phyloP scores from a whole-genome alignment of 2,888 invertebrate genomes.

The Automeris io region DNA sequence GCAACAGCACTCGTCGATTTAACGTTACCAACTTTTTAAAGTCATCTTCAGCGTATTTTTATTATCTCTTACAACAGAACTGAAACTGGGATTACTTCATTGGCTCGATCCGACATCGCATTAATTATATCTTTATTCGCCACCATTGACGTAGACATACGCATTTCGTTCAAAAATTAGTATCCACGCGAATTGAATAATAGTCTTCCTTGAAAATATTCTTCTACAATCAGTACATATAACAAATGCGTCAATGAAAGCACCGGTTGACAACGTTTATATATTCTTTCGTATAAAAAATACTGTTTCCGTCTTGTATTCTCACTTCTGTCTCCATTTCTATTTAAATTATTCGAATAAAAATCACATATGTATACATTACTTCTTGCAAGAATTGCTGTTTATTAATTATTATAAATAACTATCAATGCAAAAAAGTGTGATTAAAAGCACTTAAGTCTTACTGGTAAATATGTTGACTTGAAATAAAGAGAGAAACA shows the following conservation, averaged over 20 bases:
- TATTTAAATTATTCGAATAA: too few relatives aligned
- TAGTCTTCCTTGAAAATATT: not conserved
- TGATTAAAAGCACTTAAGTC: too few relatives aligned
- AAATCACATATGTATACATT: too few relatives aligned
- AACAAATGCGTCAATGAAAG: constrained; percentile 5
- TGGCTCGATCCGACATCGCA: constrained; percentile 16
- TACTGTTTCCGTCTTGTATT: constrained; percentile 1
- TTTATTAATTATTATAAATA: too few relatives aligned
- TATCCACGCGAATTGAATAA: not conserved
- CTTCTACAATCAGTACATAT: constrained; percentile 1
- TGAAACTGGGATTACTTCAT: constrained; percentile 42
- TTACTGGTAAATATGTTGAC: too few relatives aligned
- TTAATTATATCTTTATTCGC: constrained; percentile 10
- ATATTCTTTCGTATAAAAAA: not conserved
- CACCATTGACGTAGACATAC: constrained; percentile 2
- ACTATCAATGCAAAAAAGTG: too few relatives aligned
- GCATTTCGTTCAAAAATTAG: not conserved
- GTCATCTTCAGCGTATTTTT: too few relatives aligned
- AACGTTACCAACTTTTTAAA: too few relatives aligned
- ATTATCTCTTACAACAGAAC: too few relatives aligned
- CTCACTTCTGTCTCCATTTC: too few relatives aligned
- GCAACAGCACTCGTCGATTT: too few relatives aligned
- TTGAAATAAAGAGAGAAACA: not conserved
- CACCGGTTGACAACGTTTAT: not conserved
- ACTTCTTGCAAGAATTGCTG: too few relatives aligned